These are phyloP conservation scores for Sebastiscus tertius DNA, from an alignment of 2,797 vertebrate species.

Conservation along the genomic window DNA sequence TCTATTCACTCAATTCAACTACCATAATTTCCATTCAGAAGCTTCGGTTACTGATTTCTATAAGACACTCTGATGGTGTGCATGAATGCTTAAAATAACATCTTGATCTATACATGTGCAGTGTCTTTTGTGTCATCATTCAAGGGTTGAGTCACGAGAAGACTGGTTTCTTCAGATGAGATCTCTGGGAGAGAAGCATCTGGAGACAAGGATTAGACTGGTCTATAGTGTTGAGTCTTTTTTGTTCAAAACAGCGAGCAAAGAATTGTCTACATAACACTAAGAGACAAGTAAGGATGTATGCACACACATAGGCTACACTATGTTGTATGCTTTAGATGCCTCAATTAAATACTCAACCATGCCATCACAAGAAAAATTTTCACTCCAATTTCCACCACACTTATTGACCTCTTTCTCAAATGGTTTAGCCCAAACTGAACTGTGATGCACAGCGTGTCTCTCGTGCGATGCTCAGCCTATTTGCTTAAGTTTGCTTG, in stretches of 20 bases:
- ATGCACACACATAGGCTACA: neutral
- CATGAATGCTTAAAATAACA: neutral
- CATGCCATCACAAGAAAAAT: neutral
- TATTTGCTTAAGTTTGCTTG: slow-evolving; percentile 15
- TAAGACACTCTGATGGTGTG: neutral
- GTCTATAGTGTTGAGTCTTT: neutral
- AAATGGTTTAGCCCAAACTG: neutral
- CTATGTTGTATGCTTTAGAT: neutral
- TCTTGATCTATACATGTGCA: neutral
- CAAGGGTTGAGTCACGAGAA: slow-evolving; percentile 12
- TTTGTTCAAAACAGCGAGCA: neutral
- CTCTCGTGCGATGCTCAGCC: neutral
- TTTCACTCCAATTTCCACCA: neutral
- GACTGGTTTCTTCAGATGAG: neutral
- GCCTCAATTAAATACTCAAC: neutral
- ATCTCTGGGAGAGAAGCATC: slow-evolving; percentile 5
- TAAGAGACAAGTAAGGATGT: neutral
- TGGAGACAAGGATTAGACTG: slow-evolving; percentile 4
- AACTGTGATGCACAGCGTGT: neutral
- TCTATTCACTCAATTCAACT: neutral
- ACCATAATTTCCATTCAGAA: neutral
- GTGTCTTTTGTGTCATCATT: neutral
- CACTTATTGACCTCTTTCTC: neutral
- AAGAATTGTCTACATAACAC: neutral
- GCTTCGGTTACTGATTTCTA: neutral